phyloP scores from a whole-genome alignment of 1,140 invertebrate genomes.

The Cyphomyrmex costatus region DNA sequence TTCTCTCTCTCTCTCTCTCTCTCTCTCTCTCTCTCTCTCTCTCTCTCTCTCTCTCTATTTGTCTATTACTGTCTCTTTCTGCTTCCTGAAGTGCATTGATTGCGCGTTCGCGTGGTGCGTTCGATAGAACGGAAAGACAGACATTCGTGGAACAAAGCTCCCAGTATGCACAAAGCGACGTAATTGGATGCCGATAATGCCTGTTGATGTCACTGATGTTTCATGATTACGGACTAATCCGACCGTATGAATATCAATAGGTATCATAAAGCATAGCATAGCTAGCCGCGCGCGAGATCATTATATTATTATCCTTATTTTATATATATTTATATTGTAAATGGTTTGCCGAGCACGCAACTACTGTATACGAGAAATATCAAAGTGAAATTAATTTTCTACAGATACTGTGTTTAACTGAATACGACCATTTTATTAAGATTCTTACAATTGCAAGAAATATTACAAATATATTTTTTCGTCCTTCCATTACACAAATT shows the following conservation, averaged over 20 bases:
- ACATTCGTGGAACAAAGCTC: slow-evolving; percentile 62
- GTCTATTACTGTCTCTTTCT: too few relatives aligned
- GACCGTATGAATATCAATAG: slow-evolving; percentile 58
- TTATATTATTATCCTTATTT: slow-evolving; percentile 53
- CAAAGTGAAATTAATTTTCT: slow-evolving; percentile 22
- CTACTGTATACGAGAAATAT: background rate
- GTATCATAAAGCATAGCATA: slow-evolving; percentile 51
- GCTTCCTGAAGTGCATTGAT: slow-evolving; percentile 34
- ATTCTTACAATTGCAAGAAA: background rate
- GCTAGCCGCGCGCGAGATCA: slow-evolving; percentile 37
- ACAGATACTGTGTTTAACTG: background rate
- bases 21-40: background rate
- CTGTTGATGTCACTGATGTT: slow-evolving; percentile 61
- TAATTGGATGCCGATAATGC: slow-evolving; percentile 64
- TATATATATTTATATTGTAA: slow-evolving; percentile 19
- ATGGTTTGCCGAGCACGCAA: background rate
- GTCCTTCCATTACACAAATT: background rate
- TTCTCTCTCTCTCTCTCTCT: background rate
- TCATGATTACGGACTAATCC: slow-evolving; percentile 59
- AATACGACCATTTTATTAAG: slow-evolving; percentile 16
- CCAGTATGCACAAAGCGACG: slow-evolving; percentile 60
- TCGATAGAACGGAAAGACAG: slow-evolving; percentile 61
- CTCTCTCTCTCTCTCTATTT: background rate
- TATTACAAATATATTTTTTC: background rate
- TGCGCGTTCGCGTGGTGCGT: slow-evolving; percentile 51